Evolutionary conservation across 2,797 vertebrate species (phyloP).

Genomic region (Melanotaenia pygmaea): DNA sequence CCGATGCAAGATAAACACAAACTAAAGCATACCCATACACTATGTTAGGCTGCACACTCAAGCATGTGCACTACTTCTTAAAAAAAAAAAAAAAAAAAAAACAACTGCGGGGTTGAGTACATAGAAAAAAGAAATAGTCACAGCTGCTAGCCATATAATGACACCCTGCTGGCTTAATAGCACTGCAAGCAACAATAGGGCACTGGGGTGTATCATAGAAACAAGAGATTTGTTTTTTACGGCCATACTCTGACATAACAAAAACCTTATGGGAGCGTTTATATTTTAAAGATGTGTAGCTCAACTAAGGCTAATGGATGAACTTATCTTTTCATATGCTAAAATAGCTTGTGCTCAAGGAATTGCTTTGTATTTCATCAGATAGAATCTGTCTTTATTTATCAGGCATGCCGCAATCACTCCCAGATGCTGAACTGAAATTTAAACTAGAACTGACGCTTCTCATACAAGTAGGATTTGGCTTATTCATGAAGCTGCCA

Average conservation of each 20-base stretch:
- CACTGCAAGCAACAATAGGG: conserved; percentile 58
- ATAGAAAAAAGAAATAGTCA: conserved; percentile 42
- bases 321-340: conserved; percentile 31
- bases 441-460: conserved; percentile 19
- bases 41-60: conserved; percentile 1
- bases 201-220: conserved; percentile 60
- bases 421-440: neutral
- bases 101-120: conserved; percentile 32
- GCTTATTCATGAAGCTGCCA: conserved; percentile 23
- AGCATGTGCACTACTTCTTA: conserved; percentile 13
- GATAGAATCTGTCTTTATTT: conserved; percentile 23
- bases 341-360: conserved; percentile 12
- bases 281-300: conserved; percentile 51
- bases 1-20: conserved; percentile 7
- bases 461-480: neutral
- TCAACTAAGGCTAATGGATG: conserved; percentile 34
- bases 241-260: conserved; percentile 24
- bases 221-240: conserved; percentile 36
- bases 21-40: conserved; percentile 3
- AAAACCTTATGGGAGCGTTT: conserved; percentile 42
- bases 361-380: conserved; percentile 62
- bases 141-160: conserved; percentile 71
- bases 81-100: conserved; percentile 4
- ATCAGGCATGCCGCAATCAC: conserved; percentile 18
- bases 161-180: conserved; percentile 71